These are phyloP conservation scores for Limnothrissa miodon DNA, from an alignment of 2,113 vertebrate species.

Conservation along the genomic window DNA sequence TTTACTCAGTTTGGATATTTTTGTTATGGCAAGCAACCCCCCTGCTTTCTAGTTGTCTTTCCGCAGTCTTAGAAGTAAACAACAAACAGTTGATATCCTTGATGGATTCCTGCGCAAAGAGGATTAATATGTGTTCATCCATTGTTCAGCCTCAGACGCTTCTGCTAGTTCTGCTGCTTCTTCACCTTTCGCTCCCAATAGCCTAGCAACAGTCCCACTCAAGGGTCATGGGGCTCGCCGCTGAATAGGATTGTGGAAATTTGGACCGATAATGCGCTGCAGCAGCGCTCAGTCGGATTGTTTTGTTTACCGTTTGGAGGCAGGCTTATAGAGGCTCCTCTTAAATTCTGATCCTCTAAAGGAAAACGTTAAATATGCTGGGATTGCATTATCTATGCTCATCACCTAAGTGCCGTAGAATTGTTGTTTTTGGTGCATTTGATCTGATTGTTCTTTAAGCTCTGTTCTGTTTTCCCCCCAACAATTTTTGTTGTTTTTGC, in stretches of 20 bases:
- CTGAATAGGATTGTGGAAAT: background rate
- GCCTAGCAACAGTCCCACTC: conserved; percentile 34
- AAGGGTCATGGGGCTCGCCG: background rate
- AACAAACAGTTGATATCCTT: conserved; percentile 49
- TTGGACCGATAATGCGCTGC: background rate
- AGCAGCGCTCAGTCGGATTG: conserved; percentile 19
- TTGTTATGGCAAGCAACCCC: background rate
- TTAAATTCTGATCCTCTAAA: conserved; percentile 51
- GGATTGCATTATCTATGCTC: conserved; percentile 51
- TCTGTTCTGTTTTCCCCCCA: background rate
- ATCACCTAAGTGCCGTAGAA: conserved; percentile 20
- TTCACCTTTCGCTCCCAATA: background rate
- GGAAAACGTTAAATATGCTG: conserved; percentile 57
- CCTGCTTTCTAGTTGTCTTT: background rate
- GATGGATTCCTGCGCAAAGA: conserved; percentile 39
- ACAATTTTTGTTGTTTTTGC: background rate
- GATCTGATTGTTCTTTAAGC: conserved; percentile 7
- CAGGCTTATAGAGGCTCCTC: conserved; percentile 55
- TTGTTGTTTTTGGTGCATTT: conserved; percentile 36
- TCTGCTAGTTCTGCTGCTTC: background rate
- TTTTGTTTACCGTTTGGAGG: conserved; percentile 56
- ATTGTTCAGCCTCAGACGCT: conserved; percentile 33
- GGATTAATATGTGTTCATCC: conserved; percentile 55
- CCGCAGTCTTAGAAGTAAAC: conserved; percentile 41
- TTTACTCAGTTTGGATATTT: background rate